Conservation (phyloP, 1,140 invertebrate genomes). For the Drosophila teissieri region DNA sequence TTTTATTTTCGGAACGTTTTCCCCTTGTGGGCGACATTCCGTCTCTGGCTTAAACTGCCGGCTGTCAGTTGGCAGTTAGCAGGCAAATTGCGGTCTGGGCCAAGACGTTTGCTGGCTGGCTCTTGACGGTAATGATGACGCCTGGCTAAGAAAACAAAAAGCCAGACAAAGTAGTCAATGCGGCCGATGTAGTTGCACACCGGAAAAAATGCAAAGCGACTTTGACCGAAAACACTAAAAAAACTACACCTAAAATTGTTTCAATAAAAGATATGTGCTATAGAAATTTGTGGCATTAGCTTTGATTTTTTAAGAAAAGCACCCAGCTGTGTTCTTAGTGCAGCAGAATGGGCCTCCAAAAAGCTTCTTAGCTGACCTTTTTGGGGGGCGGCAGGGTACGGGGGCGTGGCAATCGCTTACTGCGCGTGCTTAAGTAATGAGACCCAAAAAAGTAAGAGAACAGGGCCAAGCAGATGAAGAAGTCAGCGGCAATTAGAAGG, state of each 20-base stretch:
- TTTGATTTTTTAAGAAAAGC: no score
- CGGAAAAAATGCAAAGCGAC: neutral
- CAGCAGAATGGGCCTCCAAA: conserved; percentile 6
- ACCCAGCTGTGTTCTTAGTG: neutral
- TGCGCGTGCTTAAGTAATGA: conserved; percentile 78
- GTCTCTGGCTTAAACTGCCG: conserved; percentile 38
- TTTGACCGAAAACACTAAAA: no score
- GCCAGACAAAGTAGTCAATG: conserved; percentile 47
- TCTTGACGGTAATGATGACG: conserved; percentile 58
- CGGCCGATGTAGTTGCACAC: conserved; percentile 11
- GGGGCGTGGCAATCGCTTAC: conserved; percentile 40
- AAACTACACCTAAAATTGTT: no score
- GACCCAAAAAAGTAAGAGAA: conserved; percentile 33
- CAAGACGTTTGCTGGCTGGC: conserved; percentile 31
- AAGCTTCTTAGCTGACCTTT: conserved; percentile 45
- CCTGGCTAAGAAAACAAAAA: conserved; percentile 54
- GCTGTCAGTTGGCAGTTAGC: conserved; percentile 45
- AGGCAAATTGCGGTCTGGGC: conserved; percentile 53
- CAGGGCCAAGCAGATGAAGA: conserved; percentile 17
- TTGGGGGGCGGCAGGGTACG: conserved; percentile 6
- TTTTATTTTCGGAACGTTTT: conserved; percentile 12
- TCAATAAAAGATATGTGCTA: no score
- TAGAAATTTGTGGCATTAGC: no score
- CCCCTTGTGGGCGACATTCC: conserved; percentile 43
- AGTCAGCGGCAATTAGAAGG: conserved; percentile 77